phyloP scores from a whole-genome alignment of 2,888 invertebrate genomes.

The Cosmopolites sordidus region DNA sequence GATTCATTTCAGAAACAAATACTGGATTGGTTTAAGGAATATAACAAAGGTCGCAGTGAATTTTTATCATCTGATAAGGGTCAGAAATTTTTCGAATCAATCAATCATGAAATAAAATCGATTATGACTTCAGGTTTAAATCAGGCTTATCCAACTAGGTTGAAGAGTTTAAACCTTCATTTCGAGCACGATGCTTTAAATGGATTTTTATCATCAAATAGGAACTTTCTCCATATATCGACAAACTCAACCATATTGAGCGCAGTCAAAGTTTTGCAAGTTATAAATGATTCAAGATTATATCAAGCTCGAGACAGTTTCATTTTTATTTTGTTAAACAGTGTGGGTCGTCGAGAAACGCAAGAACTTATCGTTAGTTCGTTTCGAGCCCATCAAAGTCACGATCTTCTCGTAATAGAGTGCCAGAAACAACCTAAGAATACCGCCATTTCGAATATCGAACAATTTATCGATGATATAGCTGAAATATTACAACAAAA shows the following conservation, averaged over 20 bases:
- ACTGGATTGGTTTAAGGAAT: constrained; percentile 18
- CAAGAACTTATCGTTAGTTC: constrained; percentile 7
- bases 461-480: background rate
- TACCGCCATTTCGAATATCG: background rate
- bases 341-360: constrained; percentile 4
- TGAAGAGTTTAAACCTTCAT: constrained; percentile 6
- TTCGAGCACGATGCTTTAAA: background rate
- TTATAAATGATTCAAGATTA: background rate
- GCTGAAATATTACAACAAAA: background rate
- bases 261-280: constrained; percentile 16
- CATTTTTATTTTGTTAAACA: constrained; percentile 13
- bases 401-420: constrained; percentile 15
- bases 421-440: constrained; percentile 4
- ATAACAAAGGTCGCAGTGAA: constrained; percentile 11
- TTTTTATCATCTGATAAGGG: constrained; percentile 8
- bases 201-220: background rate
- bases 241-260: constrained; percentile 10
- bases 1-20: constrained; percentile 21
- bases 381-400: constrained; percentile 2
- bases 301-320: constrained; percentile 15
- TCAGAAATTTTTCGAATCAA: constrained; percentile 1
- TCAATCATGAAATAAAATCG: constrained; percentile 3
- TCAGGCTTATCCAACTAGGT: constrained; percentile 17
- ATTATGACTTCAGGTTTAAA: constrained; percentile 12
- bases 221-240: constrained; percentile 4